Evolutionary conservation across 1,140 invertebrate species (phyloP), one percentile per base, ranked within the genome.

Genomic region (Oreohelix idahoensis): DNA sequence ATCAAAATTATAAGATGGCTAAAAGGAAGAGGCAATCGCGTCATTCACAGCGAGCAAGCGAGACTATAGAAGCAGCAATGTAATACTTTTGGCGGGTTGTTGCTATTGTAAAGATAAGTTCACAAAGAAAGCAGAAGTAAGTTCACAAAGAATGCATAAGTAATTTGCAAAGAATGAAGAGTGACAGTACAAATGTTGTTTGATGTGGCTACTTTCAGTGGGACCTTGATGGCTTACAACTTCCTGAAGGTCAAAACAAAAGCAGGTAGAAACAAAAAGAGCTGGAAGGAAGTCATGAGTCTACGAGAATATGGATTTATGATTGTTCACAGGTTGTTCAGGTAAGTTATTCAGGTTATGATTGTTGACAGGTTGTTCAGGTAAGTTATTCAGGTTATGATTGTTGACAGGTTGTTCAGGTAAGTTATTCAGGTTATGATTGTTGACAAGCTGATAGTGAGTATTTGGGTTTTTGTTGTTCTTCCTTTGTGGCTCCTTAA

Each of bases 241-340:
- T 85, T 85, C 35, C 66, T 85, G 32, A 77, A 66, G n/a, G 32
- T 78, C 0, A 85, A 85, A 77, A 84, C 77, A 29, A 75, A 80
- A 63, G 63, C 76, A n/a, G 75, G 73, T 0, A 71, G 69, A 49
- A 0, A 76, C 29, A 53, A 66, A 20, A 79, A 75, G 13, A 45
- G 74, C n/a, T 49, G 29, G 42, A 79, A n/a, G 5, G 26, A 23
- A 17, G 63, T 84, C n/a, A 49, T 85, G 77, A 82, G 69, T 32
- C 0, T 71, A 5, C 75, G 66, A 36, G 66, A 73, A 17, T 49
- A 82, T 42, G 15, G 75, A 2, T 29, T 85, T 20, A 82, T 85
- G 42, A 82, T 82, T 69, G 26, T 84, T n/a, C 83, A 84, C 76
- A 79, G 83, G 23, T 39, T 84, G 8, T n/a, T 84, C 42, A 81